These are phyloP conservation scores for Hemiprocne comata DNA, from an alignment of 2,113 vertebrate genomes.

Conservation along the genomic window DNA sequence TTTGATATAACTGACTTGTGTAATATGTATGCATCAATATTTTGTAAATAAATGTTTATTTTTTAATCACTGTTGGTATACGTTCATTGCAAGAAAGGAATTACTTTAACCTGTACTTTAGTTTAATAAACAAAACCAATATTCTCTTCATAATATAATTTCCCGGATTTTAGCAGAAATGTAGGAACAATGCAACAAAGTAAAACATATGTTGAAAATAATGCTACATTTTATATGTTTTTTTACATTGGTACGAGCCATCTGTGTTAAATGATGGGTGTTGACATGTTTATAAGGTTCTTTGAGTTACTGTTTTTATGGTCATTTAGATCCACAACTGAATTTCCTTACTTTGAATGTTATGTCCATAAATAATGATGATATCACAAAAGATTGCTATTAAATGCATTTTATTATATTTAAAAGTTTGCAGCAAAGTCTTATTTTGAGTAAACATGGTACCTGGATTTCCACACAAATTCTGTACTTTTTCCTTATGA, in stretches of 20 bases:
- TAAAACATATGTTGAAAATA: conserved; percentile 51
- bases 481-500: conserved; percentile 47
- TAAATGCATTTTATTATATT: conserved; percentile 62
- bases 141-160: conserved; percentile 83
- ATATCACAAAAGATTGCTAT: conserved; percentile 58
- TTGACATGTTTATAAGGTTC: conserved; percentile 72
- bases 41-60: conserved; percentile 91
- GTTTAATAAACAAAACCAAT: conserved; percentile 80
- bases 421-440: conserved; percentile 56
- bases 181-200: conserved; percentile 61
- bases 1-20: conserved; percentile 91
- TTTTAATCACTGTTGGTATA: conserved; percentile 90
- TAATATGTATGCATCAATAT: conserved; percentile 92
- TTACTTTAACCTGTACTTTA: conserved; percentile 79
- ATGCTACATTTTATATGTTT: conserved; percentile 72
- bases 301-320: conserved; percentile 62
- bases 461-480: conserved; percentile 56
- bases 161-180: conserved; percentile 78
- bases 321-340: conserved; percentile 61
- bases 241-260: conserved; percentile 74
- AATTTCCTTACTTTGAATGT: conserved; percentile 66
- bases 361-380: conserved; percentile 42
- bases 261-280: conserved; percentile 61
- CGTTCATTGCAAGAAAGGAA: conserved; percentile 80
- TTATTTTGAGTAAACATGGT: conserved; percentile 63